Conservation (phyloP, 2,797 vertebrate species). For the Anniella stebbinsi region DNA sequence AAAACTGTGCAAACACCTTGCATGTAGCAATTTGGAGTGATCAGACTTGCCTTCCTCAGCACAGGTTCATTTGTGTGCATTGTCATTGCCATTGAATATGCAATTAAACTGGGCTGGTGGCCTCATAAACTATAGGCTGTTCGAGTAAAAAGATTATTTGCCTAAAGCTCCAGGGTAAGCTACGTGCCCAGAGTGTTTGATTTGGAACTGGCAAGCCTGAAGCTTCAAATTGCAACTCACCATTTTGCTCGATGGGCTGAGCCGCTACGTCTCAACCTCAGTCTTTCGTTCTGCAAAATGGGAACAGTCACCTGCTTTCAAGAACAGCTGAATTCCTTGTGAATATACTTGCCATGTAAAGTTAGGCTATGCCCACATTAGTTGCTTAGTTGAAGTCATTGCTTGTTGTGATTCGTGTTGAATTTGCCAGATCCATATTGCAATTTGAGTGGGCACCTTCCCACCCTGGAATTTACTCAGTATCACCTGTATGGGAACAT, state of each 20-base stretch:
- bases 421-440: background rate
- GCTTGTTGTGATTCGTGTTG: background rate
- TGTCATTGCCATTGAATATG: background rate
- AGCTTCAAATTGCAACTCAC: background rate
- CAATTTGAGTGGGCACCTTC: too few relatives aligned
- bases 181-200: background rate
- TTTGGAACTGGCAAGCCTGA: background rate
- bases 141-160: background rate
- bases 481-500: background rate
- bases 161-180: background rate
- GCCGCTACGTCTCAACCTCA: background rate
- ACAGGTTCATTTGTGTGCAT: background rate
- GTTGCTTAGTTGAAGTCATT: background rate
- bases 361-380: background rate
- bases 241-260: background rate
- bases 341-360: background rate
- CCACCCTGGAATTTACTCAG: background rate
- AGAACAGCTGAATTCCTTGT: background rate
- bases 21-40: conserved; percentile 1
- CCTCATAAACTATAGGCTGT: background rate
- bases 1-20: background rate
- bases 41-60: background rate
- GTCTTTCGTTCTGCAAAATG: background rate
- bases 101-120: background rate
- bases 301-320: background rate